Evolutionary conservation across 2,888 invertebrate genomes (phyloP), one percentile per base, ranked within the genome.

Genomic region (Nemoura dubitans): DNA sequence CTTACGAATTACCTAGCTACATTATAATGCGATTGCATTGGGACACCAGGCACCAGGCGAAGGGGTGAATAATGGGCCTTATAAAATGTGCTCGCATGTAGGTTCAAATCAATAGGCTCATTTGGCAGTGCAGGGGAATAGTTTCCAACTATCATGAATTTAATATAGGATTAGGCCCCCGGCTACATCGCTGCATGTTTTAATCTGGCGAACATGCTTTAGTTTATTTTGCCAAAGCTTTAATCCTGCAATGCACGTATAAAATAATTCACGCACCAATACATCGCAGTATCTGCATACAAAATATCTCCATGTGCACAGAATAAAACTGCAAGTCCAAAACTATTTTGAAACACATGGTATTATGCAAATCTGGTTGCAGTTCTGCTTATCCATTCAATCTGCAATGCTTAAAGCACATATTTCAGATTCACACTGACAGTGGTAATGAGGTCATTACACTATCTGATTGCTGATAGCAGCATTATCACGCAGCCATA

Each of bases 1-100:
- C 81, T 81, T 81, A 30, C 28, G 28, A 81, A 81, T 81, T 30
- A 81, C 81, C 30, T 28, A 27, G 28, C n/a, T 81, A 21, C 81
- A 81, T 16, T 59, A 1, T 59, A 59, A 59, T 59, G 59, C 59
- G 59, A 59, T 59, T 59, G 28, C 81, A 30, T 81, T 81, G 30
- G 30, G 81, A 81, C 14, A 14, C 10, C 81, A 81, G 5, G 81
- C n/a, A 78, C 26, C 29, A 81, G 5, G 29, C 0, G 81, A n/a
- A 81, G 28, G 81, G 81, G 81, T 81, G 81, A 81, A 81, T 81
- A 30, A 81, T 81, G 81, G 14, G 14, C 26, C 16, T 81, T 81
- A 30, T 30, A 81, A 81, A 59, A 59, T 36, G 36, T 36, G 36
- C 10, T 3, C 10, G 36, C 10, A 10, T 36, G 36, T 36, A 36